Percentiles rank a stretch among this genome's conserved stretches.
Evolutionary conservation across 1,140 invertebrate genomes (phyloP).

Genomic region (Limonius californicus): DNA sequence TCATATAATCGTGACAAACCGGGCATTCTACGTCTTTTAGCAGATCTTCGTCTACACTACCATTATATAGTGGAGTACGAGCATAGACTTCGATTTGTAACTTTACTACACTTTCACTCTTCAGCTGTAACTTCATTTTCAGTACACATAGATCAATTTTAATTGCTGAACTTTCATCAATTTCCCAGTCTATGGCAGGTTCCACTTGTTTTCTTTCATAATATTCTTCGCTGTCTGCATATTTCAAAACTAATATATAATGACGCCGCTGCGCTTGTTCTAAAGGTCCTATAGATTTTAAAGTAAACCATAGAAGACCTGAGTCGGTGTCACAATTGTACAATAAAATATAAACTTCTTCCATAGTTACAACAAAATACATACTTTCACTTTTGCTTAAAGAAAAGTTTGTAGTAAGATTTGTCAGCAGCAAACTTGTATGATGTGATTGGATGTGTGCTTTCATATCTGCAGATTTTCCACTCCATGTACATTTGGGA

Average conservation of each 20-base stretch:
- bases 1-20: constrained; percentile 21
- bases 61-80: not conserved
- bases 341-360: not conserved
- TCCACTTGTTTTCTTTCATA: not conserved
- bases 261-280: not conserved
- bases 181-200: not conserved
- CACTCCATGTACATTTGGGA: not conserved
- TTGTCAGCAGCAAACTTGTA: not conserved
- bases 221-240: not conserved
- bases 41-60: not conserved
- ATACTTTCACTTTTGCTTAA: not conserved
- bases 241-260: not conserved
- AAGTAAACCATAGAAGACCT: not conserved
- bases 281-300: not conserved
- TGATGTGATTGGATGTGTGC: not conserved
- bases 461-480: not conserved
- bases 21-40: constrained; percentile 16
- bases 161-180: not conserved
- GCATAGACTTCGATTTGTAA: not conserved
- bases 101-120: not conserved
- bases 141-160: not conserved
- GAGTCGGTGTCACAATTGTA: not conserved
- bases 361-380: not conserved
- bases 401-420: not conserved
- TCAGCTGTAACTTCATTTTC: not conserved